phyloP scores from a whole-genome alignment of 2,797 vertebrate genomes.

The Petrocephalus sullivani region DNA sequence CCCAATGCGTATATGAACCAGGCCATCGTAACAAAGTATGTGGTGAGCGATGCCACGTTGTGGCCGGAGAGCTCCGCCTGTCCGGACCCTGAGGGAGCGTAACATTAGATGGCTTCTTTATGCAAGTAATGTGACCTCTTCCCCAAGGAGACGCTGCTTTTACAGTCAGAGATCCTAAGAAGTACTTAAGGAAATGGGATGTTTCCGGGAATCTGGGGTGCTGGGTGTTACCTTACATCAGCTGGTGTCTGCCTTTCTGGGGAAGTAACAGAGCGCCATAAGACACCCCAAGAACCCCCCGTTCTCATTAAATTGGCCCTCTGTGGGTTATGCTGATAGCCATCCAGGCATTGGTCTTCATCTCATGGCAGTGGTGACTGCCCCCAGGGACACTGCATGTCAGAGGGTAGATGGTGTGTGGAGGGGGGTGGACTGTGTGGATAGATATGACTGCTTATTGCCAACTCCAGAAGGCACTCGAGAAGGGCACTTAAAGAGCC shows the following conservation, averaged over 20 bases:
- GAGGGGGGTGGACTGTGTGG: not conserved
- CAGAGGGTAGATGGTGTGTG: too few relatives aligned
- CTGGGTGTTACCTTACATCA: slow-evolving; percentile 12
- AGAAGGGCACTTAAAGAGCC: slow-evolving; percentile 9
- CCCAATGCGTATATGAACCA: not conserved
- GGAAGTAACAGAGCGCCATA: not conserved
- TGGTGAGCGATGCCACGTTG: not conserved
- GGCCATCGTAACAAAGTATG: not conserved
- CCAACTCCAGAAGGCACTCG: not conserved
- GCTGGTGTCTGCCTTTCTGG: slow-evolving; percentile 19
- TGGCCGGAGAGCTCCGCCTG: not conserved
- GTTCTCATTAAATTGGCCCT: not conserved
- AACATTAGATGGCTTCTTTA: slow-evolving; percentile 15
- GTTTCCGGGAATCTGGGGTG: slow-evolving; percentile 21
- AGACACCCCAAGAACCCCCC: not conserved
- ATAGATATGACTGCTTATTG: slow-evolving; percentile 1
- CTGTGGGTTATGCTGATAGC: not conserved
- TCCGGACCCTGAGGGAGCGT: slow-evolving; percentile 5
- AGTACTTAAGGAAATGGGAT: slow-evolving; percentile 26
- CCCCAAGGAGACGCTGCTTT: not conserved
- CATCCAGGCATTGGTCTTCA: not conserved
- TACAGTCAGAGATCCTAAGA: slow-evolving; percentile 19
- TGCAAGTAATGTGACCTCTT: slow-evolving; percentile 9
- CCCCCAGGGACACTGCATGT: not conserved
- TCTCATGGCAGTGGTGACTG: not conserved